These are phyloP conservation scores for Caradrina clavipalpis DNA, from an alignment of 2,888 invertebrate genomes.

Conservation along the genomic window DNA sequence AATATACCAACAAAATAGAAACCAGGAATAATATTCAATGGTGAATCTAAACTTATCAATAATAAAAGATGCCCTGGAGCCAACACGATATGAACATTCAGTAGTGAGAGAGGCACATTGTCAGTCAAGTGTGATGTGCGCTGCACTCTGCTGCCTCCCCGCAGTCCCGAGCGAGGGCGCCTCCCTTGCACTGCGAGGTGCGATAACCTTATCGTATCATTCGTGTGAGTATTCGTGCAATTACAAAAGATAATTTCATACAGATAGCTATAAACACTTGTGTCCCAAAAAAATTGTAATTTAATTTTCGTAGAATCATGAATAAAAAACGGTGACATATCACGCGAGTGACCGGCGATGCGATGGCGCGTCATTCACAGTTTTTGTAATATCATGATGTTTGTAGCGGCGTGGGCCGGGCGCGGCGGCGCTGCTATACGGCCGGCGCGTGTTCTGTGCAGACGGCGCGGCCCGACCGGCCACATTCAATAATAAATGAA, in stretches of 20 bases:
- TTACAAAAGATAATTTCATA: constrained; percentile 15
- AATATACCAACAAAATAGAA: background rate
- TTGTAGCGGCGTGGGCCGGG: background rate
- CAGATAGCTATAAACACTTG: constrained; percentile 2
- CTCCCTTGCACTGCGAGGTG: too few species aligned
- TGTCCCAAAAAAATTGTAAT: constrained; percentile 30
- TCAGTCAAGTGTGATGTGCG: too few species aligned
- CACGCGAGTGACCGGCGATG: constrained; percentile 30
- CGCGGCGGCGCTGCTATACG: too few species aligned
- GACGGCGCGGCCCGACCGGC: too few species aligned
- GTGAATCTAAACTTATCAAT: background rate
- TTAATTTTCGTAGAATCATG: constrained; percentile 36
- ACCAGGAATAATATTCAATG: background rate
- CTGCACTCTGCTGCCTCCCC: too few species aligned
- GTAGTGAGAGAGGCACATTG: background rate
- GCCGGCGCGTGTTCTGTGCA: too few species aligned
- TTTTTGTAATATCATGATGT: constrained; percentile 11
- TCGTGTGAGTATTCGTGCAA: background rate
- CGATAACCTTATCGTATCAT: background rate
- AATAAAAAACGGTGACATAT: constrained; percentile 45
- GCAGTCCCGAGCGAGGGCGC: background rate
- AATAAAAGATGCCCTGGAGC: too few species aligned
- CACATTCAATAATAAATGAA: too few species aligned
- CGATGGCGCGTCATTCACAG: background rate
- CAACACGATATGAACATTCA: background rate